phyloP scores from a whole-genome alignment of 2,113 vertebrate genomes.

The Corythornis madagascariensis region DNA sequence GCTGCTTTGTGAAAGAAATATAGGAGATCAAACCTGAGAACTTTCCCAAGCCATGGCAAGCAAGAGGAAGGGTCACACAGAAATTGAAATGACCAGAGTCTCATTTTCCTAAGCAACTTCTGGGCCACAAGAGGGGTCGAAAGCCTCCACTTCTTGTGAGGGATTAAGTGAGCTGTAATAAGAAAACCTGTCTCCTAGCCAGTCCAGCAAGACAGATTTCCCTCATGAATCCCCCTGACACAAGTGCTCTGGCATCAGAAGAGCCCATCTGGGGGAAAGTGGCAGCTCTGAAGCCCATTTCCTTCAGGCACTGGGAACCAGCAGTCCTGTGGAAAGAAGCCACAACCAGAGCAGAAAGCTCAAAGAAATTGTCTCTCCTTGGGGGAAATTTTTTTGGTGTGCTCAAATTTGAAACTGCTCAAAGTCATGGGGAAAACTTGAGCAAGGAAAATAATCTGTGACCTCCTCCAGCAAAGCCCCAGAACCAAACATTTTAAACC shows the following conservation, averaged over 20 bases:
- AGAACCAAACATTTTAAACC: not conserved
- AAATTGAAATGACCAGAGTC: not conserved
- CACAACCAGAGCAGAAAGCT: not conserved
- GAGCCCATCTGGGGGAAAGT: not conserved
- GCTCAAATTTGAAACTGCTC: not conserved
- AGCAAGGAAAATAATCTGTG: not conserved
- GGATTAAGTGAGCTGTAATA: not conserved
- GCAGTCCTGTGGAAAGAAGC: not conserved
- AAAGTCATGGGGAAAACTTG: not conserved
- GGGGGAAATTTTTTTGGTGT: not conserved
- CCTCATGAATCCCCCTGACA: not conserved
- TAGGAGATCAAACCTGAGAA: constrained; percentile 4
- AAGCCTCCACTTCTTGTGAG: not conserved
- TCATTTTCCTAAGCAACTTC: not conserved
- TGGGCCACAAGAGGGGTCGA: not conserved
- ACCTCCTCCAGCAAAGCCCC: not conserved
- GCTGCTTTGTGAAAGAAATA: constrained; percentile 50
- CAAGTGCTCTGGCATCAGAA: not conserved
- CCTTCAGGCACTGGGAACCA: not conserved
- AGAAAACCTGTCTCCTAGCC: not conserved
- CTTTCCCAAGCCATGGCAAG: not conserved
- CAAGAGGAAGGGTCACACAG: not conserved
- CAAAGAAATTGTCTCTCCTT: not conserved
- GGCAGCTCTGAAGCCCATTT: constrained; percentile 12
- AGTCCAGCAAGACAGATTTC: not conserved